Evolutionary conservation across 2,797 vertebrate genomes (phyloP), one percentile per base, ranked within the genome.

Genomic region (Gymnothorax javanicus): DNA sequence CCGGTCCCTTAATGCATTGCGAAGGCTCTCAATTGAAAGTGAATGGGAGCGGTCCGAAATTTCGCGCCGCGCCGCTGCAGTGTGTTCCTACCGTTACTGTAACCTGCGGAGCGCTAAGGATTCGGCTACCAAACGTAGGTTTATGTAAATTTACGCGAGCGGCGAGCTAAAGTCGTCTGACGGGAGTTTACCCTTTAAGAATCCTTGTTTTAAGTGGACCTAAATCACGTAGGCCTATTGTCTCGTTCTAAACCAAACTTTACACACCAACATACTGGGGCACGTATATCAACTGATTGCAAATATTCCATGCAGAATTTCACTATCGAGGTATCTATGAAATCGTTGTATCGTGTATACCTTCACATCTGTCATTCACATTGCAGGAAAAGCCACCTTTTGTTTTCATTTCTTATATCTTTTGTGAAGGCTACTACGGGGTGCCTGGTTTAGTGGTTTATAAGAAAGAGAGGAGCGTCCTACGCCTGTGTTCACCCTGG

Each of bases 251-350:
- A 56, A 81, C 77, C 15, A 7, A 43, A 33, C 5, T 54, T 17
- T 43, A 43, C 27, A 7, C 50, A 25, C 54, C 13, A 79, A 15
- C 33, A 56, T n/a, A 81, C 23, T 81, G 20, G 17, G 3, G 20
- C 27, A 43, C 82, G 50, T 87, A 87, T 83, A 84, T 83, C 64
- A 73, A 52, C 25, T 11, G 62, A 83, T 7, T 15, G 73, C 11
- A 20, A 81, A 15, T 17, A 81, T 81, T 81, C 77, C 77, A 54
- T 13, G 50, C n/a, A n/a, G 64, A 69, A n/a, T 25, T 69, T n/a
- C 64, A 69, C 64, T 12, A 52, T 77, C 2, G 73, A 52, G 77
- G 52, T 20, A 20, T 54, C 73, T 50, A 54, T 81, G 17, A 54
- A 23, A 54, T 54, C 52, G 7, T 7, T 56, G 52, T 52, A 81